phyloP scores from a whole-genome alignment of 2,113 vertebrate genomes.

The Orthonyx spaldingii region DNA sequence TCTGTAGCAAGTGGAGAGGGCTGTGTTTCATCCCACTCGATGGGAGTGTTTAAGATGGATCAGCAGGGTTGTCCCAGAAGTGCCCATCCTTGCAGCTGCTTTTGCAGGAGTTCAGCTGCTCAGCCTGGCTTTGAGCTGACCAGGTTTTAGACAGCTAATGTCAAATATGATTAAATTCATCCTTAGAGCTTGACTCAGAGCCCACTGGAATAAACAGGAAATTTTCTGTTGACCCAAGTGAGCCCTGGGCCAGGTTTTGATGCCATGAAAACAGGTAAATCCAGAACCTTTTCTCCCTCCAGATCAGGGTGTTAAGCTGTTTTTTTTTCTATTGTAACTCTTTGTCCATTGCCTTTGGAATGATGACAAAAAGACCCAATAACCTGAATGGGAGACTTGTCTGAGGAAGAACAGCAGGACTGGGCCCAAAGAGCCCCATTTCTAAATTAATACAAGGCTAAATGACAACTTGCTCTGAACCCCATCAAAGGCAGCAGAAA shows the following conservation, averaged over 20 bases:
- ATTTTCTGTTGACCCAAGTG: neutral
- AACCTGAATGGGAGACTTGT: neutral
- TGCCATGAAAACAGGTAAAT: neutral
- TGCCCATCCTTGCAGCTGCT: neutral
- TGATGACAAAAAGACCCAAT: neutral
- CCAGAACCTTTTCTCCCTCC: neutral
- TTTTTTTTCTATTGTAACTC: neutral
- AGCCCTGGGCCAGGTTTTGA: neutral
- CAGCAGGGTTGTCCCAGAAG: neutral
- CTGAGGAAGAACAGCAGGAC: neutral
- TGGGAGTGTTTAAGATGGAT: neutral
- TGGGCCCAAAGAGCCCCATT: neutral
- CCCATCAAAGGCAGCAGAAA: neutral
- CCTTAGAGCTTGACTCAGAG: neutral
- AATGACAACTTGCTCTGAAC: neutral
- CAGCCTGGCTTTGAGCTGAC: neutral
- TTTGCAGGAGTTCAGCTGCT: neutral
- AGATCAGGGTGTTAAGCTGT: neutral
- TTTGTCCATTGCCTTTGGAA: neutral
- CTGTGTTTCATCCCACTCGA: neutral
- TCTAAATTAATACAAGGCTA: neutral
- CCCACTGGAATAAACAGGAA: neutral
- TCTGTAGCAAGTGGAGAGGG: neutral
- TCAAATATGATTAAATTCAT: conserved; percentile 21
- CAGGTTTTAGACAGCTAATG: neutral